Evolutionary conservation across 2,888 invertebrate genomes (phyloP).

Genomic region (Cybosia mesomella): DNA sequence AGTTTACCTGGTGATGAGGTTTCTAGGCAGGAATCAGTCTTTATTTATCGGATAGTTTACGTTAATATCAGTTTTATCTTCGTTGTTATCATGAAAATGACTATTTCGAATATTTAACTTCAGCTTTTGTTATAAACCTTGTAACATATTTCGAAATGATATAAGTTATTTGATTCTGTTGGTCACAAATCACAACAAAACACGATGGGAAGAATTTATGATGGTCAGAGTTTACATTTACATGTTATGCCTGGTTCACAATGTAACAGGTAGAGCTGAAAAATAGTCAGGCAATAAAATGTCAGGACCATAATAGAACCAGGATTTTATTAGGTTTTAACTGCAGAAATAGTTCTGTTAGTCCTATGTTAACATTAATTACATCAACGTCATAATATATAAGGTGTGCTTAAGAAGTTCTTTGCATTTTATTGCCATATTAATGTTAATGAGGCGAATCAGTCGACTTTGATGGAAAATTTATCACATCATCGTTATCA

Average conservation of each 20-base stretch:
- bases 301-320: neutral
- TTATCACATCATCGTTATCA: constrained; percentile 72
- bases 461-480: constrained; percentile 62
- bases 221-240: neutral
- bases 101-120: too few relatives aligned
- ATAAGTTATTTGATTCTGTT: too few relatives aligned
- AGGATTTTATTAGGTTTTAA: neutral
- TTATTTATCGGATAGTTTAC: too few relatives aligned
- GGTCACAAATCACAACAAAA: too few relatives aligned
- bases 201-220: too few relatives aligned
- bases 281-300: neutral
- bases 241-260: too few relatives aligned
- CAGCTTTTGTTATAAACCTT: too few relatives aligned
- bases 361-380: neutral
- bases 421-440: constrained; percentile 22
- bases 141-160: too few relatives aligned
- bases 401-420: constrained; percentile 27
- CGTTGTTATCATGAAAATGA: too few relatives aligned
- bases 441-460: constrained; percentile 27
- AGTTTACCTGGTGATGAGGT: too few relatives aligned
- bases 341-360: neutral
- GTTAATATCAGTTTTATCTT: neutral
- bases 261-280: too few relatives aligned
- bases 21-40: too few relatives aligned
- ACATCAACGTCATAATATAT: constrained; percentile 15